Conservation (phyloP, 2,888 invertebrate species). For the Papilio gigon region DNA sequence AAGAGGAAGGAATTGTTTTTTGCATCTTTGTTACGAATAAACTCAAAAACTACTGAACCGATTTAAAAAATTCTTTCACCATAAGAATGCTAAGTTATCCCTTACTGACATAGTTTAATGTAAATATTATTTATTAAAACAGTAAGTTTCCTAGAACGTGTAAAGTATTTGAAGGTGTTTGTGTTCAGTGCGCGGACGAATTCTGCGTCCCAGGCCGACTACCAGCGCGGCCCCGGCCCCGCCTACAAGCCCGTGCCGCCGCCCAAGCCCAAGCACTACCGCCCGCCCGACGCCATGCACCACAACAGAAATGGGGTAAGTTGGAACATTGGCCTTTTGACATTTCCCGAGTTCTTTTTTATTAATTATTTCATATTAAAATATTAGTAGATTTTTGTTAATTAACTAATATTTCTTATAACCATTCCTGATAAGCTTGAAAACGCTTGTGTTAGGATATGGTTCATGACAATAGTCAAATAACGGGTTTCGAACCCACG, state of each 20-base stretch:
- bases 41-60: not conserved
- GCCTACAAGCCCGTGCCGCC: slow-evolving; percentile 95
- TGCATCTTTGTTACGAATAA: not conserved
- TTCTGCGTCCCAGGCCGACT: slow-evolving; percentile 84
- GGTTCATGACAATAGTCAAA: too few species aligned
- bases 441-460: too few species aligned
- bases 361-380: too few species aligned
- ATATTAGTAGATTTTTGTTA: too few species aligned
- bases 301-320: slow-evolving; percentile 73
- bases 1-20: not conserved
- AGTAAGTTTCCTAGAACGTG: not conserved
- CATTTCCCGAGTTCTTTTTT: too few species aligned
- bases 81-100: too few species aligned
- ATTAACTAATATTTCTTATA: too few species aligned
- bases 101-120: too few species aligned
- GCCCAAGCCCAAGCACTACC: slow-evolving; percentile 95
- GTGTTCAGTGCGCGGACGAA: slow-evolving; percentile 80
- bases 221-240: slow-evolving; percentile 67
- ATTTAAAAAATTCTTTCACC: too few species aligned
- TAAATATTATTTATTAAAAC: not conserved
- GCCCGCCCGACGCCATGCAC: slow-evolving; percentile 83
- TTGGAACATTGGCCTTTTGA: not conserved
- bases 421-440: too few species aligned
- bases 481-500: too few species aligned
- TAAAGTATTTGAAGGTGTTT: not conserved